Evolutionary conservation across 1,140 invertebrate species (phyloP), one percentile per base, ranked within the genome.

Genomic region (Araneus ventricosus): DNA sequence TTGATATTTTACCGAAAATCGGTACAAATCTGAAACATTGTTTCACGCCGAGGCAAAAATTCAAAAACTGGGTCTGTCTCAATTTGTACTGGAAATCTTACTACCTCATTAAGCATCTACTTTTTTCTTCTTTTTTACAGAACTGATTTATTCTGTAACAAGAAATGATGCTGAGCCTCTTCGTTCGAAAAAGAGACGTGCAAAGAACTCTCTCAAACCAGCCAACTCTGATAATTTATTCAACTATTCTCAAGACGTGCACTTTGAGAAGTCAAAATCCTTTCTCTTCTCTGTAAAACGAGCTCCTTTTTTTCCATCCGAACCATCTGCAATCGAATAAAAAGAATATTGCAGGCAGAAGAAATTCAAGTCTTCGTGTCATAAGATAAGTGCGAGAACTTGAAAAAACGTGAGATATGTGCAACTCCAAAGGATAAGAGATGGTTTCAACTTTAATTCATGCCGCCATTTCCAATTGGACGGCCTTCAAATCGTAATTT

Each of bases 401-500:
- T 67, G n/a, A 67, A 75, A 75, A 75, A 75, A 75, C 82, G 45
- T 57, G 45, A 84, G 82, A 41, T 84, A 84, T 52, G 82, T 84
- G 41, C 41, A 84, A 20, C 39, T 52, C 22, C 39, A 57, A 45
- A 52, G 82, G 41, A 84, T 52, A 84, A 84, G 39, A 52, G 41
- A 30, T 27, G n/a, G 82, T 52, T 84, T 84, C 37, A 30, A 52
- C 82, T 57, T 24, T 84, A 57, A 84, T 84, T 84, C 82, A 84
- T 84, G 39, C 82, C 39, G 45, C 52, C 59, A 63, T 61, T 34
- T 61, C 59, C 52, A 61, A 39, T 63, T 87, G 22, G 22, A 59
- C 30, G 85, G 34, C 85, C 85, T 87, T 87, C 85, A 52, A 61
- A 87, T 17, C 45, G 85, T 59, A 59, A 87, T 87, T 87, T 61